Conservation (phyloP, 2,888 invertebrate genomes). For the Leucozona laternaria region DNA sequence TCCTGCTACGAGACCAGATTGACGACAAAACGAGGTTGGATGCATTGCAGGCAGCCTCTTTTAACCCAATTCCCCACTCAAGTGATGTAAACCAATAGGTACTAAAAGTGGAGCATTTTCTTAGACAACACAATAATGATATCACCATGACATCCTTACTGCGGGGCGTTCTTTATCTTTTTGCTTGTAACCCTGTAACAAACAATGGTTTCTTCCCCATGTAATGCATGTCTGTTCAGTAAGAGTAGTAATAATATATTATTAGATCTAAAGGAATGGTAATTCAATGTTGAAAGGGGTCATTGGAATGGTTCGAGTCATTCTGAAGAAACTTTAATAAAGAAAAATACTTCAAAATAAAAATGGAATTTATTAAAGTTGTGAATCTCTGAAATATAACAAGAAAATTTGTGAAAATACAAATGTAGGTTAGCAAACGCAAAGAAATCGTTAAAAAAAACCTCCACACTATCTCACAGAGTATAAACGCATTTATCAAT, state of each 20-base stretch:
- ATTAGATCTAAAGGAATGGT: conserved; percentile 51
- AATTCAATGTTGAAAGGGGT: conserved; percentile 40
- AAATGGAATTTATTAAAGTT: conserved; percentile 8
- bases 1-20: conserved; percentile 1
- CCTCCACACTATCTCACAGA: no score
- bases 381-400: no score
- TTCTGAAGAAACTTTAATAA: conserved; percentile 34
- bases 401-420: no score
- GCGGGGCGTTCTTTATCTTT: background rate
- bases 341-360: conserved; percentile 3
- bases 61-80: conserved; percentile 66
- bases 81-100: conserved; percentile 61
- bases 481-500: no score
- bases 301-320: background rate
- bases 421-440: no score
- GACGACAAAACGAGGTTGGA: conserved; percentile 2
- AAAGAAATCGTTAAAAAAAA: no score
- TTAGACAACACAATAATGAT: conserved; percentile 63
- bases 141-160: conserved; percentile 40
- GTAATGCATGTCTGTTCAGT: conserved; percentile 3
- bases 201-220: background rate
- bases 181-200: conserved; percentile 6
- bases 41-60: conserved; percentile 38
- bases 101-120: conserved; percentile 43
- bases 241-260: conserved; percentile 17